Base-by-base conservation (phyloP, 1,140 invertebrate genomes). In the Patella vulgata region DNA sequence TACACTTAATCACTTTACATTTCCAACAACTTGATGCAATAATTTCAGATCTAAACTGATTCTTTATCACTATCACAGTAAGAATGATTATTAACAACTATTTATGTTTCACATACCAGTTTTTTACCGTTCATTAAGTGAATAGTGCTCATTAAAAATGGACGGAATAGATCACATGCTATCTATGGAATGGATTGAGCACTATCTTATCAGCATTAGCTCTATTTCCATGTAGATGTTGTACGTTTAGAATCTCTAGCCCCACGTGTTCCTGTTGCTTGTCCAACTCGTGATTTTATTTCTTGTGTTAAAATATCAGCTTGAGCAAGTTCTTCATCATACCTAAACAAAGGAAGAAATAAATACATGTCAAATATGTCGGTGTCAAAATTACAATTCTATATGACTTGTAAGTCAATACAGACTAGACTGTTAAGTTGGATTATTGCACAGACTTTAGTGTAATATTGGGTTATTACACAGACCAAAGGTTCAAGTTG, bases 281-380 rank as follows among this genome's bases (percentile, higher is more conserved):
- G 56, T 27, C 80, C 80, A 6, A 78, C 53, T 46, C 68, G 70
- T 11, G 66, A 67, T 52, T 70, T 74, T 19, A 71, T 57, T 55
- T 82, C 80, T 17, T 76, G 68, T 17, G 64, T 63, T 23, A 77
- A 50, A 11, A 74, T 60, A 43, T 83, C 82, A 31, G 74, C 71
- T 53, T 81, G 78, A 27, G 82, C 79, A 14, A 82, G 65, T 25
- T 83, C 82, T 58, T 83, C 82, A 73, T 83, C 82, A 70, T 77
- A 82, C 48, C 80, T 80, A 55, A 6, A 66, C 63, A 28, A 30
- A 66, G 40, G 46, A 50, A 59, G 23, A 52, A 51, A 42, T 27
- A 23, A 23, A 48, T 33, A 14, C 33, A 46, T n/a, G 21, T 17
- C 4, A 19, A 31, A 12, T 33, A 6, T 30, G 28, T 19, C 19